Evolutionary conservation across 1,140 invertebrate species (phyloP).

Genomic region (Polyergus mexicanus): DNA sequence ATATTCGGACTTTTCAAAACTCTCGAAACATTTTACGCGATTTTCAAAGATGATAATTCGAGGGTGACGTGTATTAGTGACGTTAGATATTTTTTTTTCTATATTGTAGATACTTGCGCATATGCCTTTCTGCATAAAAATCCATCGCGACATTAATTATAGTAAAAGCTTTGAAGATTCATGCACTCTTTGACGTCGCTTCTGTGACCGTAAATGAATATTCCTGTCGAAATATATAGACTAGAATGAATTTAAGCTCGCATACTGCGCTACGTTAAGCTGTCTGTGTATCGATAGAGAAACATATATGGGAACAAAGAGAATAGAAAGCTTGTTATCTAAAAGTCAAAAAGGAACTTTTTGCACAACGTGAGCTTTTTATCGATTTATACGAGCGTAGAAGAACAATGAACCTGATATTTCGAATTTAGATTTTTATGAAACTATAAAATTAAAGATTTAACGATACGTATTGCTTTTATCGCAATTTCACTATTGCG

Average conservation of each 20-base stretch:
- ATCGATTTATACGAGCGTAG: neutral
- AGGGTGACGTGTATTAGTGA: neutral
- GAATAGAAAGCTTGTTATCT: conserved; percentile 50
- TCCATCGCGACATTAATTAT: conserved; percentile 54
- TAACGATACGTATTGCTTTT: neutral
- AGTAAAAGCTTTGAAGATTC: conserved; percentile 64
- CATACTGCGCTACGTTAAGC: conserved; percentile 39
- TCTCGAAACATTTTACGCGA: neutral
- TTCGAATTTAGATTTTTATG: neutral
- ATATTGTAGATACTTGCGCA: neutral
- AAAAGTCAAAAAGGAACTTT: conserved; percentile 48
- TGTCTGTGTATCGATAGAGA: conserved; percentile 50
- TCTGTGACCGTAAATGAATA: conserved; percentile 30
- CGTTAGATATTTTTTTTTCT: neutral
- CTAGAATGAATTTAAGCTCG: conserved; percentile 48
- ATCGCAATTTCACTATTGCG: neutral
- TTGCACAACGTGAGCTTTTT: neutral
- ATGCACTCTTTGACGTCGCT: conserved; percentile 44
- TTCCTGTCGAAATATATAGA: conserved; percentile 42
- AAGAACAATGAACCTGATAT: neutral
- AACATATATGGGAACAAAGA: conserved; percentile 42
- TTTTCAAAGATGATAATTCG: neutral
- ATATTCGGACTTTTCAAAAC: neutral
- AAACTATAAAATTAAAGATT: neutral
- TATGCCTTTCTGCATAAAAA: conserved; percentile 5